phyloP scores from a whole-genome alignment of 2,888 invertebrate species.

The Lepidochrysops patricia region DNA sequence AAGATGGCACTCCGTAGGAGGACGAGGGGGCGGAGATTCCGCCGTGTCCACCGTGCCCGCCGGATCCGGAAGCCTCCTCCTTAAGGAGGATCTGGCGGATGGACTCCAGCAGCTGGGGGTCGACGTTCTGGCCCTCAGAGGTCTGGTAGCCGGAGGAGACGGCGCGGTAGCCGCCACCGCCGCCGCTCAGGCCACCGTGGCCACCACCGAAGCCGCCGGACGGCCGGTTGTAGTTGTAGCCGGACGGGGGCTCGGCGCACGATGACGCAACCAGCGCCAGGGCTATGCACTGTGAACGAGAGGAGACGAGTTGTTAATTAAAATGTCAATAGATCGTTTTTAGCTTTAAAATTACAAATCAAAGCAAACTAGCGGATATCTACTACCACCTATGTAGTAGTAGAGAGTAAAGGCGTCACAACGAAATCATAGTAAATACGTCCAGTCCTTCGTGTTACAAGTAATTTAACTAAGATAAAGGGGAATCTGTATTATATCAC shows the following conservation, averaged over 20 bases:
- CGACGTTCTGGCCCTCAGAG: conserved; percentile 88
- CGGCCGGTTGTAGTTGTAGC: conserved; percentile 84
- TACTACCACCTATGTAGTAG: no score
- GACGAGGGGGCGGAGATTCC: conserved; percentile 75
- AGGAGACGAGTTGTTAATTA: conserved; percentile 14
- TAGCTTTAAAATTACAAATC: no score
- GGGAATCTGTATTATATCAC: conserved; percentile 1
- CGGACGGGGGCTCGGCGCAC: conserved; percentile 83
- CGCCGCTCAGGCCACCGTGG: conserved; percentile 51
- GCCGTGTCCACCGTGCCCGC: conserved; percentile 42
- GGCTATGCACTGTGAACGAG: conserved; percentile 83
- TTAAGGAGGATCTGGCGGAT: conserved; percentile 88
- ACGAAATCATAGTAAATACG: neutral
- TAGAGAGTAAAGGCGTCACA: conserved; percentile 2
- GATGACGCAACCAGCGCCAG: conserved; percentile 84
- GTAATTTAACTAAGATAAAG: neutral
- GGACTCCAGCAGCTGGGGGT: conserved; percentile 85
- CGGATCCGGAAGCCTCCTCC: conserved; percentile 80
- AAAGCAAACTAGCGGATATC: no score
- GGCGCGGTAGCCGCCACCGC: conserved; percentile 78
- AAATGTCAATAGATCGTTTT: no score
- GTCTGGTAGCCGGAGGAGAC: conserved; percentile 87
- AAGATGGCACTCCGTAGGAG: conserved; percentile 79
- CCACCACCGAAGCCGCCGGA: conserved; percentile 60
- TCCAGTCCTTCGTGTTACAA: no score